Percentiles rank a stretch among this genome's conserved stretches.
phyloP scores from a whole-genome alignment of 2,888 invertebrate species.

The Cerceris ruficornis region DNA sequence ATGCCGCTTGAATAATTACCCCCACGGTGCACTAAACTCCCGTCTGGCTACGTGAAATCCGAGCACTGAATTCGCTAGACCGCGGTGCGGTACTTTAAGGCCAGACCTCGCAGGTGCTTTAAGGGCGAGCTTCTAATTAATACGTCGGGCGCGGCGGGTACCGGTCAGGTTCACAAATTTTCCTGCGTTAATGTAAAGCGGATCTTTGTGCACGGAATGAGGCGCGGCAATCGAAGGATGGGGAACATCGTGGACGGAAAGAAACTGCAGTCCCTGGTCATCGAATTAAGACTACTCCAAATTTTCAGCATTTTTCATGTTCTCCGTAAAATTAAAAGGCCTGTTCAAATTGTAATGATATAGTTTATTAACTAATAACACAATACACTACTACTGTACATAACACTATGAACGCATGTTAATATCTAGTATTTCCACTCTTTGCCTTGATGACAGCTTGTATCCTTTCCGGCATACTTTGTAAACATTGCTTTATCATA shows the following conservation, averaged over 20 bases:
- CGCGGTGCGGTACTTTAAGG: conserved; percentile 74
- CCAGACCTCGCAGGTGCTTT: conserved; percentile 74
- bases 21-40: conserved; percentile 76
- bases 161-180: conserved; percentile 63
- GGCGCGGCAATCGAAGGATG: conserved; percentile 53
- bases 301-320: too few relatives aligned
- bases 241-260: conserved; percentile 16
- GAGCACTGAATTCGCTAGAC: conserved; percentile 77
- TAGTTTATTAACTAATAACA: too few relatives aligned
- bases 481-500: too few relatives aligned
- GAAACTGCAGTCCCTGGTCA: not conserved
- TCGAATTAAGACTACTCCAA: too few relatives aligned
- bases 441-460: too few relatives aligned
- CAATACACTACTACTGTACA: too few relatives aligned
- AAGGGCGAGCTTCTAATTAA: conserved; percentile 76
- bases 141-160: conserved; percentile 61
- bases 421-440: too few relatives aligned
- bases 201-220: conserved; percentile 14
- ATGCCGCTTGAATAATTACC: conserved; percentile 81
- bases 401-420: too few relatives aligned
- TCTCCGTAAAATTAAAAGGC: too few relatives aligned
- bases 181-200: conserved; percentile 56
- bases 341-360: too few relatives aligned
- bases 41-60: conserved; percentile 77
- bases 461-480: too few relatives aligned